A percentile compares a stretch with the other conserved stretches of the same genome.
phyloP scores from a whole-genome alignment of 2,888 invertebrate genomes.

The Trissonchulus latispiculum region DNA sequence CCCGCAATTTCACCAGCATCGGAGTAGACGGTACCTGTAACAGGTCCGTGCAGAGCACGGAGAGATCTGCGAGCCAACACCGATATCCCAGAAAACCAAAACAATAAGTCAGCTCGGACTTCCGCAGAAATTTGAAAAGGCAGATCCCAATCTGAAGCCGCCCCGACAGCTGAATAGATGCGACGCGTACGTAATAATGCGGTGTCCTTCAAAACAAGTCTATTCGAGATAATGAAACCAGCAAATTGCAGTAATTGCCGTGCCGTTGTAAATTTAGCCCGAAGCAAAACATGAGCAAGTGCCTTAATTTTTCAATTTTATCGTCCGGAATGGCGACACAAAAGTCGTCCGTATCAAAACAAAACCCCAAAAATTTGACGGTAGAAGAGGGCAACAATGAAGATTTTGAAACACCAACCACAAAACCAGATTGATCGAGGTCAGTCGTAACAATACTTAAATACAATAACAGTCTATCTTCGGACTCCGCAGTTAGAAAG shows the following conservation, averaged over 20 bases:
- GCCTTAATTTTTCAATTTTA: background rate
- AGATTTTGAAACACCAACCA: background rate
- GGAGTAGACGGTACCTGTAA: too few relatives aligned
- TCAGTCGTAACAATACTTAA: background rate
- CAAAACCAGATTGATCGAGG: background rate
- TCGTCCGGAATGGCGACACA: background rate
- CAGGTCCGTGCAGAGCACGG: too few relatives aligned
- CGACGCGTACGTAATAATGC: background rate
- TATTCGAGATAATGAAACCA: background rate
- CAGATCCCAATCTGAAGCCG: background rate
- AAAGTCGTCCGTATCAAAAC: background rate
- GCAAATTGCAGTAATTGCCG: background rate
- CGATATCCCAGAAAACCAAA: background rate
- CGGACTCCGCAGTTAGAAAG: background rate
- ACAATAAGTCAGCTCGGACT: background rate
- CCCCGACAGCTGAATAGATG: background rate
- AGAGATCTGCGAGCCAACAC: background rate
- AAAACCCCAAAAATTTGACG: background rate
- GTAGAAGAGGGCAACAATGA: background rate
- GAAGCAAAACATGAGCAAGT: background rate
- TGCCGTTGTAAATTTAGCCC: background rate
- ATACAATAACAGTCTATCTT: background rate
- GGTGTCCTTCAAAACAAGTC: background rate
- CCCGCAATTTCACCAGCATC: conserved; percentile 1
- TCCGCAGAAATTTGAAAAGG: background rate